Percentiles rank a stretch among this genome's conserved stretches.
Conservation (phyloP, 2,797 vertebrate species). For the Sebastes cheni region DNA sequence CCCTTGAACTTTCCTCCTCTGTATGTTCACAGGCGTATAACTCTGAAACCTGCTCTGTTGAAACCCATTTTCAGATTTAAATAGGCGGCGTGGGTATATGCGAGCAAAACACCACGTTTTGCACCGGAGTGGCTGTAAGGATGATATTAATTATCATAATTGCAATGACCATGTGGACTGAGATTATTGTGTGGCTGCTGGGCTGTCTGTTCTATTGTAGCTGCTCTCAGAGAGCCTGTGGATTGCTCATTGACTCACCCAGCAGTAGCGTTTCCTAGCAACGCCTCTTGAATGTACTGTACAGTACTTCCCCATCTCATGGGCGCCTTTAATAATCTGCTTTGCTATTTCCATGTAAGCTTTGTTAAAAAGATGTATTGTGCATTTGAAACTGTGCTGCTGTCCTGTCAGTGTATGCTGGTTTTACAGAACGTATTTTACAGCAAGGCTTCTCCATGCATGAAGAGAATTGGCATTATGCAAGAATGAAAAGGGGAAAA, state of each 20-base stretch:
- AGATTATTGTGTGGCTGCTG: slow-evolving; percentile 70
- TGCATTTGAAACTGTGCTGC: slow-evolving; percentile 66
- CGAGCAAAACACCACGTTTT: slow-evolving; percentile 50
- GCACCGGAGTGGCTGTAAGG: slow-evolving; percentile 64
- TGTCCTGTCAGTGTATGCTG: neutral
- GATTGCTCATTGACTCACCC: slow-evolving; percentile 78
- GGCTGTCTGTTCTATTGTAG: slow-evolving; percentile 76
- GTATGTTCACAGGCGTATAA: neutral
- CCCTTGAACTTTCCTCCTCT: slow-evolving; percentile 23
- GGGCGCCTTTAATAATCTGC: slow-evolving; percentile 81
- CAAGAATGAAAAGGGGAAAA: neutral
- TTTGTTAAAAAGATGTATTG: slow-evolving; percentile 82
- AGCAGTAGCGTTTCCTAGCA: slow-evolving; percentile 84
- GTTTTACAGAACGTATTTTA: slow-evolving; percentile 31
- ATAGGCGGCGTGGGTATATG: slow-evolving; percentile 22
- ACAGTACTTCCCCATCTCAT: slow-evolving; percentile 78
- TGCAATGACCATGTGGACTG: slow-evolving; percentile 77
- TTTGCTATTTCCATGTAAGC: slow-evolving; percentile 73
- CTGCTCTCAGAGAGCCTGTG: slow-evolving; percentile 71
- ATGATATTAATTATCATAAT: slow-evolving; percentile 81
- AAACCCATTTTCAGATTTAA: slow-evolving; percentile 37
- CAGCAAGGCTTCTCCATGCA: slow-evolving; percentile 25
- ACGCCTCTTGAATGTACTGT: slow-evolving; percentile 80
- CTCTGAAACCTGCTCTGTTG: slow-evolving; percentile 17
- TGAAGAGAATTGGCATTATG: slow-evolving; percentile 31